Evolutionary conservation across 1,140 invertebrate species (phyloP), one percentile per base, ranked within the genome.

Genomic region (Drosophila kohkoa): DNA sequence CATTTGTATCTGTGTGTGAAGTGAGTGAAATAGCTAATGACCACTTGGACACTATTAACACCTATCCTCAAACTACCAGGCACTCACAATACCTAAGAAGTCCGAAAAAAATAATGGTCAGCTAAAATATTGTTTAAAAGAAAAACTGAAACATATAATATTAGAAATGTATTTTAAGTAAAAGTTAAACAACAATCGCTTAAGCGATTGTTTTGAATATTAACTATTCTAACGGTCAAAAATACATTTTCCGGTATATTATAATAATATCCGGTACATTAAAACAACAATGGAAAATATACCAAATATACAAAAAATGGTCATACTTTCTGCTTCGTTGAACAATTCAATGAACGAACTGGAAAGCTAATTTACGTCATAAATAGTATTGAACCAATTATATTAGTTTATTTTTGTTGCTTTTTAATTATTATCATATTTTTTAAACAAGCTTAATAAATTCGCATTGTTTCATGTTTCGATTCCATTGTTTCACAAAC

Each of bases 11-110:
- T 52, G 35, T 28, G 28, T 43, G n/a, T 41, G 2, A 35, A 25
- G 10, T 32, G 57, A 62, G 43, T 49, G 35, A 45, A 60, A 54
- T 15, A 60, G 32, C 54, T 43, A n/a, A n/a, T 35, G 8, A 32
- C 16, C 25, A 35, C 15, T 10, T 38, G 15, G 35, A 49, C 28
- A 52, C 49, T 41, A 75, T 75, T 75, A 75, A 75, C 72, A 75
- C 72, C 72, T 75, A 75, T 75, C 51, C 64, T 4, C 45, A 11
- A 28, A 16, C 1, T 41, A 30, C 25, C 30, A 66, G 30, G 20
- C 28, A n/a, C n/a, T 28, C 20, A 25, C 20, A 32, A n/a, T 0
- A 46, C 5, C 3, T 32, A 3, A 25, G 20, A 25, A 25, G 20
- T 25, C 20, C 20, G 20, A 41, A 41, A 41, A 11, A n/a, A 41